Evolutionary conservation across 2,113 vertebrate genomes (phyloP).

Genomic region (Carollia perspicillata): DNA sequence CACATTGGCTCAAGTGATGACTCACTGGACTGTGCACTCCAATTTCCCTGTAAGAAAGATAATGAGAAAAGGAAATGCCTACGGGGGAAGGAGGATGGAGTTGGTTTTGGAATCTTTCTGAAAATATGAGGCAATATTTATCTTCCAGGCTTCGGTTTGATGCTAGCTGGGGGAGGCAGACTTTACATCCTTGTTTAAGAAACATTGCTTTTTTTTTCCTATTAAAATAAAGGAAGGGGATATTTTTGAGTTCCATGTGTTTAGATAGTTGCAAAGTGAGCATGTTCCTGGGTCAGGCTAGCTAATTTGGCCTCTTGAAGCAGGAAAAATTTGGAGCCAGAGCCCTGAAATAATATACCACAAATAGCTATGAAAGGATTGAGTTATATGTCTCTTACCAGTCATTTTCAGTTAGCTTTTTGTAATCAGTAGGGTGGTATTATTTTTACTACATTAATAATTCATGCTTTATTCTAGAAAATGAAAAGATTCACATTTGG

Average conservation of each 20-base stretch:
- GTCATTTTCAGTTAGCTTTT: slow-evolving; percentile 6
- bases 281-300: not conserved
- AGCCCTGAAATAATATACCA: not conserved
- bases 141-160: slow-evolving; percentile 43
- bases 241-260: not conserved
- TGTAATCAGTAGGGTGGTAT: not conserved
- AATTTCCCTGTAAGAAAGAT: slow-evolving; percentile 61
- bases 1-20: slow-evolving; percentile 56
- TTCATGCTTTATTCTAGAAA: slow-evolving; percentile 2
- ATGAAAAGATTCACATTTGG: not conserved
- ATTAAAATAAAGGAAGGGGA: slow-evolving; percentile 35
- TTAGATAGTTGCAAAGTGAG: slow-evolving; percentile 42
- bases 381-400: not conserved
- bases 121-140: slow-evolving; percentile 63
- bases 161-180: not conserved
- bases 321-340: not conserved
- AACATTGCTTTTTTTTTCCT: not conserved
- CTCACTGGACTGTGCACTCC: slow-evolving; percentile 52
- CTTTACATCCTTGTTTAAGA: not conserved
- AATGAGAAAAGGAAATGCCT: slow-evolving; percentile 67
- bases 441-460: slow-evolving; percentile 45
- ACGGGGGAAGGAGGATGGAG: not conserved
- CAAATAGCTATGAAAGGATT: not conserved
- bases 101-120: slow-evolving; percentile 40
- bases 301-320: not conserved